Evolutionary conservation across 2,888 invertebrate genomes (phyloP), one percentile per base, ranked within the genome.

Genomic region (Drosophila lacicola): DNA sequence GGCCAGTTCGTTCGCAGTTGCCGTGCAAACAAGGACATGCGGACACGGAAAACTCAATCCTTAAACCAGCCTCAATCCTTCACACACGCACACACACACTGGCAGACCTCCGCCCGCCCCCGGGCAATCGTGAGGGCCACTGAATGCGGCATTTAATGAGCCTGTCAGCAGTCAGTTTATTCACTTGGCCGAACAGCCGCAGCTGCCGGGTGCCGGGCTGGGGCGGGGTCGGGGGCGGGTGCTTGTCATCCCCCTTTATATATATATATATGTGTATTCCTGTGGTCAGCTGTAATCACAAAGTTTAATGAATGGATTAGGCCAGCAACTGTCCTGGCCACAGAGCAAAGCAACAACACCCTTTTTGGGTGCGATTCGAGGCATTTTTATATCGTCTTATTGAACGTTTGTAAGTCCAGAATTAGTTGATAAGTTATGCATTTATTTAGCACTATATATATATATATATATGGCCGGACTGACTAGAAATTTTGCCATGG

Each of bases 271-370:
- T 21, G 0, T 21, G 21, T 21, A 21, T 21, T 8, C 29, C 63
- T 75, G 72, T 75, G 85, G 89, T 89, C 89, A 85, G 88, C 65
- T 70, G 77, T 88, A 89, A 88, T 88, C 89, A 84, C 72, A 77
- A 89, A 85, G 85, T 87, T 89, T 89, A 85, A 85, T 89, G 85
- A 85, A 85, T 70, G 74, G 89, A 88, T 85, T 89, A 85, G 69
- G 37, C 51, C 55, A n/a, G 17, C 29, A 29, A 29, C 29, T 29
- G 29, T 29, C 8, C 29, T 8, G 29, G 29, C 25, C 25, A 25
- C 6, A 25, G 6, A 25, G 25, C 25, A 25, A 21, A 21, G 4
- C 21, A 21, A 17, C 17, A 29, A 29, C 25, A 25, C 8, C 25
- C 25, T 6, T 25, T 25, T 25, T 8, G 29, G 25, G 4, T 5